Conservation (phyloP, 2,113 vertebrate species). For the cattle (Bos taurus) region ARS-UCD2.0 NC_037333.1:98094001-98094500, state of each 20-base stretch:
- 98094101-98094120: not conserved
- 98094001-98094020: not conserved
- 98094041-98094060: not conserved
- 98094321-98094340: not conserved
- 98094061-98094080: not conserved
- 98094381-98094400: not conserved
- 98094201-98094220: not conserved
- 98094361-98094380: not conserved
- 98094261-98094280: not conserved
- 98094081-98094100: not conserved
- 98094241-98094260: not conserved
- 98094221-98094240: not conserved
- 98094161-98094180: not conserved
- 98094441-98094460: too few relatives aligned
- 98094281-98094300: not conserved
- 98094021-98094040: not conserved
- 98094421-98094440: rapidly evolving
- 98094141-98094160: not conserved
- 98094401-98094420: not conserved
- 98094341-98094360: not conserved
- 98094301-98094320: not conserved
- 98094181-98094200: not conserved
- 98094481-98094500: too few relatives aligned
- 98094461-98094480: too few relatives aligned
- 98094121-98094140: not conserved